Evolutionary conservation across 2,888 invertebrate species (phyloP), one percentile per base, ranked within the genome.

Genomic region (Theodoxus fluviatilis): DNA sequence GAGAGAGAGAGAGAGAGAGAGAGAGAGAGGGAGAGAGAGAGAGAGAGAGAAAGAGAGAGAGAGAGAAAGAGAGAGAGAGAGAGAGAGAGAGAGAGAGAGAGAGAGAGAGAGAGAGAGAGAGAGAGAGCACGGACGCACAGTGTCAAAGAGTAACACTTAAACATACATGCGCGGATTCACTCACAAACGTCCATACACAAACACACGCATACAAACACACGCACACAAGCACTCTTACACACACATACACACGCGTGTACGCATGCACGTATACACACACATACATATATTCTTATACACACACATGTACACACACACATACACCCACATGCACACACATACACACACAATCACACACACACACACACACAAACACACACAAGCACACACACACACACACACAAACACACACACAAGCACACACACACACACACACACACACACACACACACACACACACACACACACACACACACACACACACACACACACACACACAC

Each of bases 11-110:
- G 61, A 61, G 37, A 37, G 15, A 61, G 61, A 61, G 37, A 37
- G 37, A 61, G 22, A 61, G 37, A 37, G 37, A 63, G 2, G 35
- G 37, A 37, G 37, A 63, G 38, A 59, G 33, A 33, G 25, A 55
- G 55, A 55, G 25, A 22, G 25, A 55, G 55, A 55, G 33, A 22
- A 22, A 55, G 55, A 55, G 55, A 55, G 63, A 63, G 15, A 37
- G 37, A 63, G 1, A 63, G 37, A n/a, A n/a, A n/a, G n/a, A n/a
- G n/a, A n/a, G n/a, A n/a, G n/a, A n/a, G n/a, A n/a, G n/a, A n/a
- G n/a, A n/a, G n/a, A n/a, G n/a, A n/a, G n/a, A n/a, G n/a, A n/a
- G n/a, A n/a, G n/a, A n/a, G n/a, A n/a, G n/a, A n/a, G n/a, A n/a
- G n/a, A n/a, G n/a, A n/a, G n/a, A n/a, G n/a, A n/a, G n/a, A n/a